phyloP scores from a whole-genome alignment of 2,888 invertebrate genomes.

The Drosophila formosana region DNA sequence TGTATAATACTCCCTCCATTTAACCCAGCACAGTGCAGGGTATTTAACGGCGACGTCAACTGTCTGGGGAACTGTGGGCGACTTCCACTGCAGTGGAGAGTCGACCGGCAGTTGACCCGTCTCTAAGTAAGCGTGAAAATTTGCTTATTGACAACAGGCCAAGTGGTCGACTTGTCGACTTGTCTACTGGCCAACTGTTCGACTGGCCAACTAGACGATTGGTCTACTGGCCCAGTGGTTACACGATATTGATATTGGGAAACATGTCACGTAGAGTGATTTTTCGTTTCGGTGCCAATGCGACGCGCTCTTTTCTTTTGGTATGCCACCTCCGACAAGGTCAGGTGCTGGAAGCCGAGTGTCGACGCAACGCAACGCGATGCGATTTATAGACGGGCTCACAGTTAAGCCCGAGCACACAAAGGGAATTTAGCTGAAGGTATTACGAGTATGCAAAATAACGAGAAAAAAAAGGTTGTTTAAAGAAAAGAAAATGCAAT shows the following conservation, averaged over 20 bases:
- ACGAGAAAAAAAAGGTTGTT: conserved; percentile 1
- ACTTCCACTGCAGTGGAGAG: conserved; percentile 25
- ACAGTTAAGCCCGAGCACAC: conserved; percentile 28
- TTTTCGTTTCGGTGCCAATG: conserved; percentile 75
- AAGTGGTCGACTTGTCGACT: conserved; percentile 19
- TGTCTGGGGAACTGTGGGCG: conserved; percentile 2
- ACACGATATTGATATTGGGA: conserved; percentile 43
- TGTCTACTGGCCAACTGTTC: conserved; percentile 15
- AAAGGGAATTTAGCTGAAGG: conserved; percentile 35
- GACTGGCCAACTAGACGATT: conserved; percentile 14
- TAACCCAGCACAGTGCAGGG: conserved; percentile 9
- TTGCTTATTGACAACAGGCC: conserved; percentile 53
- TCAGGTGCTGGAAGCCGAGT: conserved; percentile 43
- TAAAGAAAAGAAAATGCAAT: conserved; percentile 11
- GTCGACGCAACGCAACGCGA: conserved; percentile 54
- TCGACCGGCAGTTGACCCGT: conserved; percentile 49
- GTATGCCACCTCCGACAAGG: conserved; percentile 74
- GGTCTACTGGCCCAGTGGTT: conserved; percentile 23
- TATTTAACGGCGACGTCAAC: conserved; percentile 14
- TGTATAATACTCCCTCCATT: neutral
- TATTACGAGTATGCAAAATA: conserved; percentile 38
- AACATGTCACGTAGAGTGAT: conserved; percentile 73
- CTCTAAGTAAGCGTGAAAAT: conserved; percentile 57
- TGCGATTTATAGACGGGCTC: conserved; percentile 51
- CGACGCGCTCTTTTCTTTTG: conserved; percentile 61